Conservation (phyloP, 2,113 vertebrate genomes). For the Microtus pennsylvanicus region DNA sequence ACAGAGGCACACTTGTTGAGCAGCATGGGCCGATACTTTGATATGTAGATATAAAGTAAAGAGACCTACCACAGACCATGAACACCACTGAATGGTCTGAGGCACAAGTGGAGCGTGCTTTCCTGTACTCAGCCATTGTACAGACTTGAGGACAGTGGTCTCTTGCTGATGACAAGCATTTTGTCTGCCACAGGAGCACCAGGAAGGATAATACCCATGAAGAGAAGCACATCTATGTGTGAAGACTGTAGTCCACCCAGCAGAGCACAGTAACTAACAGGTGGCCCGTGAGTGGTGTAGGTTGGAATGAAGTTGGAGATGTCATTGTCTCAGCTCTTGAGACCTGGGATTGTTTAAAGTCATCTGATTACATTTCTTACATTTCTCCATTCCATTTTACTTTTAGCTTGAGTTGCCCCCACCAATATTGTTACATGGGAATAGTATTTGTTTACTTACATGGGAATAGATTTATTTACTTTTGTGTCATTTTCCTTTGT, state of each 20-base stretch:
- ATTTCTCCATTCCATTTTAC: neutral
- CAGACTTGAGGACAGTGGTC: conserved; percentile 36
- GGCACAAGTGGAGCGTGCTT: conserved; percentile 57
- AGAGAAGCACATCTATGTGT: conserved; percentile 70
- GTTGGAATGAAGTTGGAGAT: neutral
- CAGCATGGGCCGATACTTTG: conserved; percentile 35
- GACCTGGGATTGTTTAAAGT: neutral
- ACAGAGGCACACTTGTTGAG: conserved; percentile 47
- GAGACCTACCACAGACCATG: conserved; percentile 16
- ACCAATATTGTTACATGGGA: neutral
- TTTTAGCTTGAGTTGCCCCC: neutral
- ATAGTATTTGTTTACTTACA: neutral
- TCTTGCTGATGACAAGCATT: conserved; percentile 54
- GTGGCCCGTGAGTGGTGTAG: conserved; percentile 27
- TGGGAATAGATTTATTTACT: neutral
- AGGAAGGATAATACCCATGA: conserved; percentile 68
- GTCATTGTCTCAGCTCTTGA: neutral
- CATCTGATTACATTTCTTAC: neutral
- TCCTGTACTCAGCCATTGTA: neutral
- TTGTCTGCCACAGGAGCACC: conserved; percentile 70
- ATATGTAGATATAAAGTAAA: conserved; percentile 44
- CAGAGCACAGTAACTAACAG: conserved; percentile 70
- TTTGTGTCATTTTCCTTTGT: neutral
- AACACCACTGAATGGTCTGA: conserved; percentile 50
- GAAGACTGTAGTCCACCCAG: neutral